phyloP scores from a whole-genome alignment of 2,888 invertebrate species.

The Diarsia mendica region DNA sequence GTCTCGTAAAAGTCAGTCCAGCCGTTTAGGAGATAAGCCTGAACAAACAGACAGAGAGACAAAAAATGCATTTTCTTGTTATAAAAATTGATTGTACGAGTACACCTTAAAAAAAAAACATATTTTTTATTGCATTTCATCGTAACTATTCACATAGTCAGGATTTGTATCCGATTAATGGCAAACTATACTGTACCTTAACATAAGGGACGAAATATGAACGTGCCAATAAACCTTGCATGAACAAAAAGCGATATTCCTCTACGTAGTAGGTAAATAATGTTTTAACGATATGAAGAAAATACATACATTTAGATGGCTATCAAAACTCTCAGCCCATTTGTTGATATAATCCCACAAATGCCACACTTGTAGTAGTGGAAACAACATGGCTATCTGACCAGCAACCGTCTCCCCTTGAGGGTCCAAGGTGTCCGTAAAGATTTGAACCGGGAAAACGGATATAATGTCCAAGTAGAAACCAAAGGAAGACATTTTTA shows the following conservation, averaged over 20 bases:
- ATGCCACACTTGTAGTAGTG: conserved; percentile 85
- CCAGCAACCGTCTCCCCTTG: conserved; percentile 74
- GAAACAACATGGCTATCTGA: conserved; percentile 79
- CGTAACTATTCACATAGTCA: neutral
- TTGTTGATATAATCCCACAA: conserved; percentile 82
- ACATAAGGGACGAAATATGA: neutral
- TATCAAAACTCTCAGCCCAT: conserved; percentile 80
- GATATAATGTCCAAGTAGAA: conserved; percentile 87
- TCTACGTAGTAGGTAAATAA: neutral
- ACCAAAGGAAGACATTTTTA: conserved; percentile 83
- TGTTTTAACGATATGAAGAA: neutral
- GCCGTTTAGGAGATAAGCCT: too few species aligned
- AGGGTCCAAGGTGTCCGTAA: conserved; percentile 82
- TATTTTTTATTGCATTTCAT: too few species aligned
- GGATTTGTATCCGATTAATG: neutral
- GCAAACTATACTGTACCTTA: neutral
- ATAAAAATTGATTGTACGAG: too few species aligned
- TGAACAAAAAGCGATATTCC: too few species aligned
- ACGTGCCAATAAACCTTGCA: too few species aligned
- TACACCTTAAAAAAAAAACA: too few species aligned
- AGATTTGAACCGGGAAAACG: conserved; percentile 84
- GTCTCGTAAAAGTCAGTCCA: too few species aligned
- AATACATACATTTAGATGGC: conserved; percentile 77
- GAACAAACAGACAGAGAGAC: too few species aligned
- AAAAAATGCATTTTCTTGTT: neutral